A percentile compares a stretch with the other conserved stretches of the same genome.
phyloP scores from a whole-genome alignment of 2,113 vertebrate genomes.

The Cinclus mexicanus region DNA sequence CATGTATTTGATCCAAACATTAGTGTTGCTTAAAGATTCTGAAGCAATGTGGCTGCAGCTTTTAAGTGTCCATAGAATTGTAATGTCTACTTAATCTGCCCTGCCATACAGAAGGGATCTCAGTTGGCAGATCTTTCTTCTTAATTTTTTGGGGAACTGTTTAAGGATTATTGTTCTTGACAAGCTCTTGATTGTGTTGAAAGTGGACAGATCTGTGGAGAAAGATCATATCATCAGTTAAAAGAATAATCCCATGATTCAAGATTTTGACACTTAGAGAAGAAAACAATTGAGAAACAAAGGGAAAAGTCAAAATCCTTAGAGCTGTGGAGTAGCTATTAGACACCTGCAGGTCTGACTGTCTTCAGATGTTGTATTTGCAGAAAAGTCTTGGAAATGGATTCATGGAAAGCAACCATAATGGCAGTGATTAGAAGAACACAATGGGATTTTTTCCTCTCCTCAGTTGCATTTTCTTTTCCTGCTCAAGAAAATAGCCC shows the following conservation, averaged over 20 bases:
- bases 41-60: not conserved
- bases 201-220: not conserved
- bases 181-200: not conserved
- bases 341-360: not conserved
- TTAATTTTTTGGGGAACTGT: conserved; percentile 12
- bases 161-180: not conserved
- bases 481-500: not conserved
- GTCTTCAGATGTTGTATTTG: not conserved
- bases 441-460: not conserved
- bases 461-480: not conserved
- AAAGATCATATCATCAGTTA: not conserved
- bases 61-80: not conserved
- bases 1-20: conserved; percentile 68
- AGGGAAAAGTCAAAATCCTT: not conserved
- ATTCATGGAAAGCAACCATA: not conserved
- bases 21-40: conserved; percentile 33
- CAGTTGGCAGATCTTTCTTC: conserved; percentile 8
- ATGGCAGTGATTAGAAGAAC: not conserved
- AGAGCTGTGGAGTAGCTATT: not conserved
- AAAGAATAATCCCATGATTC: not conserved
- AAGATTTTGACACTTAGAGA: conserved; percentile 9
- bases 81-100: not conserved
- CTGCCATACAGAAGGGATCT: not conserved
- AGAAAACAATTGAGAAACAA: conserved; percentile 32
- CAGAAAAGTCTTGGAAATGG: not conserved